phyloP scores from a whole-genome alignment of 92 coral and sea anemone genomes.

The Epizoanthus scotinus region DNA sequence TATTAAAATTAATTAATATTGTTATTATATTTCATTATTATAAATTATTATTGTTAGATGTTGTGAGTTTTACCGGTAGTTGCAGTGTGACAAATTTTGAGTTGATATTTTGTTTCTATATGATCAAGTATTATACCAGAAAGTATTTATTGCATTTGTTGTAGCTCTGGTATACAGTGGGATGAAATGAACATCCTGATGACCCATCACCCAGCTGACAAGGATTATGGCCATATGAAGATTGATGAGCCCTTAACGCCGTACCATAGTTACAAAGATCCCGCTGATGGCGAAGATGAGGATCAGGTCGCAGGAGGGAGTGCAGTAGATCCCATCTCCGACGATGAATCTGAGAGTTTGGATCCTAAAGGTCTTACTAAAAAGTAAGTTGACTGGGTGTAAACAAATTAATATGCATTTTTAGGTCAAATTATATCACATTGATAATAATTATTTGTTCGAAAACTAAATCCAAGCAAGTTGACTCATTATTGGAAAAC shows the following conservation, averaged over 20 bases:
- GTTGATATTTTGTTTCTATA: no score
- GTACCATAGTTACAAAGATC: conserved; percentile 81
- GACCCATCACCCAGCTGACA: conserved; percentile 95
- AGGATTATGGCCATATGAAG: conserved; percentile 98
- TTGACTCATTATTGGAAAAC: no score
- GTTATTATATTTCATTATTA: no score
- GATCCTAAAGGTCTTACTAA: conserved; percentile 77
- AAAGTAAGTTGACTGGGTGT: conserved; percentile 36
- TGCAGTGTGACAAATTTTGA: no score
- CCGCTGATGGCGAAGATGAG: conserved; percentile 68
- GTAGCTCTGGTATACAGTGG: conserved; percentile 85
- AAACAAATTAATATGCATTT: no score
- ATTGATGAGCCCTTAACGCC: conserved; percentile 97
- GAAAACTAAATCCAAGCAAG: no score
- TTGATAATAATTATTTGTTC: no score
- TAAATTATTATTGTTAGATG: no score
- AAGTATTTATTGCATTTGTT: background rate
- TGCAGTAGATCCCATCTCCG: conserved; percentile 74
- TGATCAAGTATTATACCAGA: no score
- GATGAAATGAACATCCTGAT: conserved; percentile 97
- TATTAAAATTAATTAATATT: no score
- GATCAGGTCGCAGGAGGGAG: conserved; percentile 56
- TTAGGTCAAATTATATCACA: no score
- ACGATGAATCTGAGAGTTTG: conserved; percentile 76
- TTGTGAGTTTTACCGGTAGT: no score